Evolutionary conservation across 2,797 vertebrate genomes (phyloP), one percentile per base, ranked within the genome.

Genomic region (Poliocrania exsul): DNA sequence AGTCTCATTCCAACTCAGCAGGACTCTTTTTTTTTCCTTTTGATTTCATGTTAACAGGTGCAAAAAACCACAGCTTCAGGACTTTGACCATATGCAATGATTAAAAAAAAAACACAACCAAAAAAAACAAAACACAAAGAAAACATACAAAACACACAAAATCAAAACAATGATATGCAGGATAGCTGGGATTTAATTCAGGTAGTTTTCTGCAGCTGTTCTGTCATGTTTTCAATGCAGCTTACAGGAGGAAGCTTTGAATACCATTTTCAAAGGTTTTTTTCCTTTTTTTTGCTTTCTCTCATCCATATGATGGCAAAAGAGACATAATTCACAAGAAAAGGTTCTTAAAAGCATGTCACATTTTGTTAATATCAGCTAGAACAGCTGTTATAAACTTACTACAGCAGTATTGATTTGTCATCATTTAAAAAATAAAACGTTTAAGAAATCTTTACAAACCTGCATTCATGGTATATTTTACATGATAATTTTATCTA

Each of bases 301-400:
- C 40, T 64, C 37, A 67, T 56, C 6, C 5, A 2, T 3, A 2
- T 35, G 38, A 69, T 57, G 16, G 33, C 51, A 65, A 88, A 54
- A 91, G 44, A 90, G 28, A 56, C 11, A 75, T 72, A 92, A 94
- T 79, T 96, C 75, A 94, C 25, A 84, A 58, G 46, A 78, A 8
- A 66, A 95, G 33, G 38, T 66, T 94, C 73, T 86, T 97, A 73
- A 96, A 95, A 92, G 28, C 54, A 87, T 38, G n/a, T 96, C 91
- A 49, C 18, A 46, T 86, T 96, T 94, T 92, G 74, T 23, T 91
- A 89, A 86, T 75, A 95, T 94, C 93, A 94, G 29, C 33, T 86
- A 90, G 17, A 86, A n/a, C 35, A 49, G 71, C 56, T 81, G 54
- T 81, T 95, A 90, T 91, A 90, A 70, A 53, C 51, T 66, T 92